These are phyloP conservation scores for Fukomys damarensis DNA, from an alignment of 2,113 vertebrate species.

Conservation along the genomic window DNA sequence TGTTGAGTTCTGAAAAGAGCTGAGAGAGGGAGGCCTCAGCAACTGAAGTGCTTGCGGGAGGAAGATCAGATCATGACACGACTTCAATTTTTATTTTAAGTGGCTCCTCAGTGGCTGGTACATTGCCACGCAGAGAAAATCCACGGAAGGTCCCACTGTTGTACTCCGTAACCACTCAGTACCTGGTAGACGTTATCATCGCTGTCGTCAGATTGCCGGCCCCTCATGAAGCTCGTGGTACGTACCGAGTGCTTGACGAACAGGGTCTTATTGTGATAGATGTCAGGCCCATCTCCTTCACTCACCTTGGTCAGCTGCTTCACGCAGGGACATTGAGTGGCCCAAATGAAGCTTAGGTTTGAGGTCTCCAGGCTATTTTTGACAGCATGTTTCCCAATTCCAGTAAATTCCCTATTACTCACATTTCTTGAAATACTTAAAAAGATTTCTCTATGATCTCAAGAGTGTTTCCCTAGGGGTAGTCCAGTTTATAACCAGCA, in stretches of 20 bases:
- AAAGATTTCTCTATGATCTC: constrained; percentile 52
- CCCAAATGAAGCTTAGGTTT: background rate
- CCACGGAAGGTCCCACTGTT: background rate
- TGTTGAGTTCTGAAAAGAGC: background rate
- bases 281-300: background rate
- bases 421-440: constrained; percentile 60
- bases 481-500: background rate
- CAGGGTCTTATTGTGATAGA: background rate
- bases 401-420: constrained; percentile 51
- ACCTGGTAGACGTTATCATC: background rate
- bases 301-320: background rate
- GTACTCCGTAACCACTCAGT: background rate
- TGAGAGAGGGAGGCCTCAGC: background rate
- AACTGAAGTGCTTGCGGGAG: background rate
- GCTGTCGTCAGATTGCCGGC: background rate
- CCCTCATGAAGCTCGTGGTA: background rate
- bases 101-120: background rate
- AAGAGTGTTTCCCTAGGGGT: constrained; percentile 34
- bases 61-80: background rate
- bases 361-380: constrained; percentile 9
- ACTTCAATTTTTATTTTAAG: background rate
- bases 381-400: constrained; percentile 32
- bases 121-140: background rate
- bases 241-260: background rate
- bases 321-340: background rate